Evolutionary conservation across 35 echinoderm and acorn worm species (phyloP), one percentile per base, ranked within the genome.

Genomic region (Apostichopus japonicus): DNA sequence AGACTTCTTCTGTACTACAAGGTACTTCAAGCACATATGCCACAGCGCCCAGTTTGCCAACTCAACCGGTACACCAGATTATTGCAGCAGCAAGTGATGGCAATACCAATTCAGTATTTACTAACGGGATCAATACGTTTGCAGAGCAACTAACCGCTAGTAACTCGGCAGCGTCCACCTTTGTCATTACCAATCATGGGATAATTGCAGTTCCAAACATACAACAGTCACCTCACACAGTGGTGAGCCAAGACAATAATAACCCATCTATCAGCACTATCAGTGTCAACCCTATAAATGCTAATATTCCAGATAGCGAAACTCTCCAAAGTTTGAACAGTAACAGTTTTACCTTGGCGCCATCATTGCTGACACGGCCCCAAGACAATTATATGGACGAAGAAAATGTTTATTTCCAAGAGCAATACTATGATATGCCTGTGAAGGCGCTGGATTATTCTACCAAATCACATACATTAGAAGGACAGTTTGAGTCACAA

Each of bases 121-220:
- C 71, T 7, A 75, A 75, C 21, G n/a, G 71, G 17, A 75, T 75
- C 16, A 75, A 75, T 19, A 75, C 71, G n/a, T 75, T 75, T 75
- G 71, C 71, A 75, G 71, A 75, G 71, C 71, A n/a, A 75, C 44
- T 82, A 10, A 82, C 54, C 9, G 54, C 44, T 51, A 56, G 23
- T 24, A 82, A 56, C 24, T 33, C 79, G 44, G 86, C 16, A n/a
- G 24, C 17, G 0, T 27, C 86, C 10, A 89, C 86, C 44, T 72
- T 89, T 25, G 56, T 89, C 16, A 89, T 89, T n/a, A 62, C 86
- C 5, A 73, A 89, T 53, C 86, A 59, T 24, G 62, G 56, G 8
- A 89, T 89, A 14, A 73, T 89, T 72, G 86, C 86, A 65, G 61
- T 89, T 33, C 86, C 86, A 72, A 89, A 54, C 63, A 51, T 65